Percentiles rank a stretch among this genome's conserved stretches.
Evolutionary conservation across 2,797 vertebrate species (phyloP).

Genomic region (Leucoraja ocellata): DNA sequence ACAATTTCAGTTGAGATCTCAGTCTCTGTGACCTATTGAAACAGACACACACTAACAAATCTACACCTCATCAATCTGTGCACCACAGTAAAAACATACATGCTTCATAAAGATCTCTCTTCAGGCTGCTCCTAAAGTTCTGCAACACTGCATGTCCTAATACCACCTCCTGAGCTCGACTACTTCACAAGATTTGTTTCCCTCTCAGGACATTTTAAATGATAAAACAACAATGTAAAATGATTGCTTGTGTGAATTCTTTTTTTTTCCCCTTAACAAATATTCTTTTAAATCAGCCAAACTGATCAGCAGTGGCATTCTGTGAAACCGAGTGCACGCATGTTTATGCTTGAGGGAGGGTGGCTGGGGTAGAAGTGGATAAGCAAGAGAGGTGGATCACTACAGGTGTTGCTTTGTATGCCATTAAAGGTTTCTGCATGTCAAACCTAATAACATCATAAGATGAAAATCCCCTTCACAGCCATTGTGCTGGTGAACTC

Average conservation of each 20-base stretch:
- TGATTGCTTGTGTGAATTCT: constrained; percentile 54
- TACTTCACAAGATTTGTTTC: constrained; percentile 65
- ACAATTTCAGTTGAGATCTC: background rate
- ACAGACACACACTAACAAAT: background rate
- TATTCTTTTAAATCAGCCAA: background rate
- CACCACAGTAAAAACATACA: constrained; percentile 71
- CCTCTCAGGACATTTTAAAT: constrained; percentile 66
- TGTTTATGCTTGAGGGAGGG: background rate
- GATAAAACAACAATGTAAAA: constrained; percentile 51
- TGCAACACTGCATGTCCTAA: constrained; percentile 60
- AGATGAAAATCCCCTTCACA: constrained; percentile 80
- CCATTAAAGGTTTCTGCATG: constrained; percentile 85
- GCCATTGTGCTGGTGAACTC: constrained; percentile 84
- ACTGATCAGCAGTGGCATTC: background rate
- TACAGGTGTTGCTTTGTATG: constrained; percentile 80
- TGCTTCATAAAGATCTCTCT: constrained; percentile 63
- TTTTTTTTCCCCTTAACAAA: constrained; percentile 44
- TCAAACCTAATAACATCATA: constrained; percentile 80
- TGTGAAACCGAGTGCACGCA: background rate
- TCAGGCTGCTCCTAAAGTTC: constrained; percentile 65
- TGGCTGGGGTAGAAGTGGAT: background rate
- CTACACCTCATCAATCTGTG: constrained; percentile 74
- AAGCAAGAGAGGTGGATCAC: background rate
- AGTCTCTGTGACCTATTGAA: background rate
- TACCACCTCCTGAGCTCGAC: constrained; percentile 63